Evolutionary conservation across 2,797 vertebrate species (phyloP), one percentile per base, ranked within the genome.

Genomic region (Cetoscarus ocellatus): DNA sequence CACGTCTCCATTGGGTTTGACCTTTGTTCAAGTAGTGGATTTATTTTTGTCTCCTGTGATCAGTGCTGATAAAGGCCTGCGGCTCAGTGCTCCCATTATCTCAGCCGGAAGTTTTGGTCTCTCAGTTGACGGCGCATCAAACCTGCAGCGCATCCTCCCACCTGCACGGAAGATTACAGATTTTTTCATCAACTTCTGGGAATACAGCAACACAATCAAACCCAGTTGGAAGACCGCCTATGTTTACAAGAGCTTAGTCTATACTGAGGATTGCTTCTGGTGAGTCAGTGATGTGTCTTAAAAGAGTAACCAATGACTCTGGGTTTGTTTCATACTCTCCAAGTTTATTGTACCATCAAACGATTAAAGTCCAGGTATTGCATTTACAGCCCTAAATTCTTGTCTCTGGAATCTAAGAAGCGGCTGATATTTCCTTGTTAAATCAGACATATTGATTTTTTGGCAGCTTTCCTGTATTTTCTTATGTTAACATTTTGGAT

Each of bases 71-170:
- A 89, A 84, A 10, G 67, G 94, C 34, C 82, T 96, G 85, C 90
- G 79, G 27, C 88, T 96, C 59, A 77, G 45, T 2, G 91, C 90
- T 9, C 97, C 98, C 84, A 94, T 98, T 90, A 92, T 99, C 79
- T 98, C 97, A 13, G 96, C 97, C 0, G 97, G 97, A 75, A 98
- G 97, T 90, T 98, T 98, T 62, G 96, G 97, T 5, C 67, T 94
- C 19, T 94, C 97, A 10, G 98, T 97, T 79, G 97, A 99, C 93
- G 87, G 93, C 84, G 96, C 95, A 54, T 77, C 74, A 73, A 95
- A 96, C 70, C 82, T 99, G 80, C 96, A 95, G 38, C 95, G 98
- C 39, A 82, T 98, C 75, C 88, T 99, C 88, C 95, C 95, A 1
- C 97, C 97, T 9, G 96, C 96, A 1, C 95, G 96, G 71, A 99